Percentiles rank a stretch among this genome's conserved stretches.
Conservation (phyloP, 2,797 vertebrate species). For the Knipowitschia caucasica region DNA sequence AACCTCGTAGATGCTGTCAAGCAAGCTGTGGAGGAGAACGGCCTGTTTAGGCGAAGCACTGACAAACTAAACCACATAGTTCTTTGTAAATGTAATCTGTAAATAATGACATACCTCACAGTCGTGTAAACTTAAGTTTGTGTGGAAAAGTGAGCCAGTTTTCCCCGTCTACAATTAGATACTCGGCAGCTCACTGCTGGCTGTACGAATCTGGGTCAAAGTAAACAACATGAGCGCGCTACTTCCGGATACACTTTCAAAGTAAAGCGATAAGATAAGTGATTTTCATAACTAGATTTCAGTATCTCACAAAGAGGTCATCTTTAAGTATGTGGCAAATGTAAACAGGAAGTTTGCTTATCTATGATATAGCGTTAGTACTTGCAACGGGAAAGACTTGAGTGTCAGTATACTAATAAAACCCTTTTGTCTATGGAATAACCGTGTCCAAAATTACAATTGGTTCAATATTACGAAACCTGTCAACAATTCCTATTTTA, state of each 20-base stretch:
- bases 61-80: conserved; percentile 10
- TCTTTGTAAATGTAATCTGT: not conserved
- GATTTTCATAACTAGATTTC: not conserved
- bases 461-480: too few species aligned
- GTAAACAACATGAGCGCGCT: fast-evolving
- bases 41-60: conserved; percentile 16
- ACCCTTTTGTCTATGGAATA: too few species aligned
- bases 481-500: too few species aligned
- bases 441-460: too few species aligned
- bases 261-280: not conserved
- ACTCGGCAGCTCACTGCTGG: conserved; percentile 36
- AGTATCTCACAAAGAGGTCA: too few species aligned
- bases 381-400: too few species aligned
- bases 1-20: conserved; percentile 56
- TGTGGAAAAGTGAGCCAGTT: conserved; percentile 19
- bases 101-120: conserved; percentile 43
- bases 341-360: too few species aligned
- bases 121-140: conserved; percentile 11
- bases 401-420: too few species aligned
- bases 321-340: too few species aligned
- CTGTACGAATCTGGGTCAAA: conserved; percentile 24
- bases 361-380: too few species aligned
- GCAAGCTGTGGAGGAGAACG: conserved; percentile 10
- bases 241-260: conserved; percentile 8
- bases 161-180: conserved; percentile 20